These are phyloP conservation scores for Saturnia pavonia DNA, from an alignment of 2,888 invertebrate genomes.

Conservation along the genomic window DNA sequence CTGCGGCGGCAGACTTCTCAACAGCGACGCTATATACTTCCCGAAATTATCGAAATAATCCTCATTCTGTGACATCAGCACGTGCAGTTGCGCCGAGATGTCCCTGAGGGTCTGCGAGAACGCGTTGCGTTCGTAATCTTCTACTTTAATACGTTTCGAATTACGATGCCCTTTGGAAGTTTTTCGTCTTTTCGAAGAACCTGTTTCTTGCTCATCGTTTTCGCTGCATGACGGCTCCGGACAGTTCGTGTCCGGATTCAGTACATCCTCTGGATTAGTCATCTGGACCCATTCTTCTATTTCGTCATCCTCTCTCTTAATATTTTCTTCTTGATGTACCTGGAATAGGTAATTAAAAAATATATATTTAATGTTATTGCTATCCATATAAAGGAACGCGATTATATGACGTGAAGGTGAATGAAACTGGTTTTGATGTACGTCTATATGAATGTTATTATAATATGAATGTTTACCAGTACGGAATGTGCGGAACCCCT, in stretches of 20 bases:
- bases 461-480: constrained; percentile 21
- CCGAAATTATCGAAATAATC: constrained; percentile 52
- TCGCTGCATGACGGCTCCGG: constrained; percentile 22
- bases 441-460: not conserved
- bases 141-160: constrained; percentile 10
- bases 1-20: constrained; percentile 42
- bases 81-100: constrained; percentile 18
- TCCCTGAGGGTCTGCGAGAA: constrained; percentile 16
- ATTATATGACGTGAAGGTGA: constrained; percentile 28
- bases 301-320: constrained; percentile 18
- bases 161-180: constrained; percentile 13
- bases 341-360: constrained; percentile 8
- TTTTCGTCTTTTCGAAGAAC: constrained; percentile 3
- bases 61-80: constrained; percentile 26
- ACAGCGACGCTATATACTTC: constrained; percentile 48
- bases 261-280: constrained; percentile 17
- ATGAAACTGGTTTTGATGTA: not conserved
- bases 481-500: constrained; percentile 9
- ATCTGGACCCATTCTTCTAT: constrained; percentile 24
- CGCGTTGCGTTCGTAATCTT: constrained; percentile 10
- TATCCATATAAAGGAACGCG: not conserved
- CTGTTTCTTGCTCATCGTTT: constrained; percentile 13
- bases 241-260: constrained; percentile 14
- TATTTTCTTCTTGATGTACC: constrained; percentile 18
- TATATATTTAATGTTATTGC: not conserved